Evolutionary conservation across 2,888 invertebrate genomes (phyloP).

Genomic region (Lasiommata megera): DNA sequence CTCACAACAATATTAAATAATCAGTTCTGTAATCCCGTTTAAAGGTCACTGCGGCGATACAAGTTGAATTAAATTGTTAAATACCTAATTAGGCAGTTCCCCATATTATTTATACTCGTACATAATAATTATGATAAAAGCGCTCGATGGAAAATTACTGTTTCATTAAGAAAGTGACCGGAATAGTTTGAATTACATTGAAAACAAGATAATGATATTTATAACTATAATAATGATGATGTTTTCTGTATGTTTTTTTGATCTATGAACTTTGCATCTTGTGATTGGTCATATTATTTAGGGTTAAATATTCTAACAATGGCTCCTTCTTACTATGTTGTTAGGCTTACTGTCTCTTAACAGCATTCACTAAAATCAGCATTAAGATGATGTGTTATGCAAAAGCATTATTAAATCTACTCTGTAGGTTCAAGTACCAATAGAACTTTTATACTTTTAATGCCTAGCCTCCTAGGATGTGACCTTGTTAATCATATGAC

Average conservation of each 20-base stretch:
- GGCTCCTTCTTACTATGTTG: too few relatives aligned
- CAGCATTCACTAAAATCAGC: too few relatives aligned
- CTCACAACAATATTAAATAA: background rate
- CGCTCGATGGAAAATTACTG: background rate
- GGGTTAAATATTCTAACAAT: too few relatives aligned
- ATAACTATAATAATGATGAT: background rate
- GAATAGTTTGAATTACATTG: background rate
- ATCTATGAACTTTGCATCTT: background rate
- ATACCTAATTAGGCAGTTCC: background rate
- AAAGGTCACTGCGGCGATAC: background rate
- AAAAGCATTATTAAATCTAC: too few relatives aligned
- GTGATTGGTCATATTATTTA: too few relatives aligned
- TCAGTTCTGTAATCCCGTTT: background rate
- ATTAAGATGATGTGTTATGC: too few relatives aligned
- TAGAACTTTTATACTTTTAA: too few relatives aligned
- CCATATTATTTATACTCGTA: too few relatives aligned
- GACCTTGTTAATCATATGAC: too few relatives aligned
- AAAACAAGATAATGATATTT: slow-evolving; percentile 1
- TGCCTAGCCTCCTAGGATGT: too few relatives aligned
- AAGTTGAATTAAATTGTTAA: background rate
- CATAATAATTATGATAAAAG: background rate
- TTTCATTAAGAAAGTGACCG: slow-evolving; percentile 1
- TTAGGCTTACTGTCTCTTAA: too few relatives aligned
- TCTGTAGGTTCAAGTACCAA: too few relatives aligned
- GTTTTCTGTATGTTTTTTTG: background rate